Percentiles rank a stretch among this genome's conserved stretches.
Evolutionary conservation across 2,888 invertebrate genomes (phyloP).

Genomic region (Tetragonisca angustula): DNA sequence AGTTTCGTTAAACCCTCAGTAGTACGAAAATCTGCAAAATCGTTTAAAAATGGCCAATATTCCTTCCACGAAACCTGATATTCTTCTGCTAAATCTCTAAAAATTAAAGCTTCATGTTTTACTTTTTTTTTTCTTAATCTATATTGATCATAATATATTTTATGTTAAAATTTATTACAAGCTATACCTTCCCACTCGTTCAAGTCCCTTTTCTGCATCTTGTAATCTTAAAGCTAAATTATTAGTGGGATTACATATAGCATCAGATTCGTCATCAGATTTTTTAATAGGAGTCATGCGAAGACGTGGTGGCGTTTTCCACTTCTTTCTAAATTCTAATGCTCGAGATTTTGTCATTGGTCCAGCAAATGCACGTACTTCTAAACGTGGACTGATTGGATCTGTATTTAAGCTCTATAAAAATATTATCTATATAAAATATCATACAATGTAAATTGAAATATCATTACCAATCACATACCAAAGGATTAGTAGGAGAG

Average conservation of each 20-base stretch:
- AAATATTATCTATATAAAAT: constrained; percentile 16
- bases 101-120: constrained; percentile 44
- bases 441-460: constrained; percentile 16
- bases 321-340: constrained; percentile 89
- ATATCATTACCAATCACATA: constrained; percentile 83
- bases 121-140: constrained; percentile 3
- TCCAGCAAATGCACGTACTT: constrained; percentile 95
- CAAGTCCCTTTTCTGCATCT: constrained; percentile 95
- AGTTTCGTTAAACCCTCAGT: constrained; percentile 90
- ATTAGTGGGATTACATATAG: constrained; percentile 34
- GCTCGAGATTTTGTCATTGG: constrained; percentile 94
- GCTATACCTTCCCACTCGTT: constrained; percentile 90
- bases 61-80: constrained; percentile 94
- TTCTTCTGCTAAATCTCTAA: constrained; percentile 89
- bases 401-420: constrained; percentile 87
- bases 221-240: constrained; percentile 84
- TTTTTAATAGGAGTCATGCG: constrained; percentile 66
- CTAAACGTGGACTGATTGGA: constrained; percentile 89
- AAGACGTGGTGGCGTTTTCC: constrained; percentile 92
- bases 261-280: constrained; percentile 32
- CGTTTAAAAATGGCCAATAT: constrained; percentile 95
- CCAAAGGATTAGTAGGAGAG: constrained; percentile 89
- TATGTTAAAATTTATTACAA: constrained; percentile 2
- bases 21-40: constrained; percentile 91
- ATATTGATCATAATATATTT: neutral